Evolutionary conservation across 2,797 vertebrate genomes (phyloP).

Genomic region (Margarornis squamiger): DNA sequence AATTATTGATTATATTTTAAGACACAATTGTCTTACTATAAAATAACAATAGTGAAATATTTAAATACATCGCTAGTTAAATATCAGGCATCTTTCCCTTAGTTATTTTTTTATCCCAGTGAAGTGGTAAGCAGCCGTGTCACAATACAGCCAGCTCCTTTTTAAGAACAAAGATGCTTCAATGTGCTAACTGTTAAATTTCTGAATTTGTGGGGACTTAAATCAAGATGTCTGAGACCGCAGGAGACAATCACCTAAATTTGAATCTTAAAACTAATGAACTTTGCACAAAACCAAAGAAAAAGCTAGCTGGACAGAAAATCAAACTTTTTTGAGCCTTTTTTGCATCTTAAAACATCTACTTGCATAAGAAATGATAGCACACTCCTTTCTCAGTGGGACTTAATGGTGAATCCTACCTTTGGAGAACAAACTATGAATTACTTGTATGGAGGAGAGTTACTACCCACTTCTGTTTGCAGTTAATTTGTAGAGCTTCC

Average conservation of each 20-base stretch:
- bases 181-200: neutral
- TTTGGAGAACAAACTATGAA: neutral
- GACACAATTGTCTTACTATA: neutral
- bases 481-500: neutral
- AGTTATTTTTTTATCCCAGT: slow-evolving; percentile 26
- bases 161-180: neutral
- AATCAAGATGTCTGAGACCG: neutral
- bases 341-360: neutral
- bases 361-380: neutral
- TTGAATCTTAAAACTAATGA: neutral
- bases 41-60: neutral
- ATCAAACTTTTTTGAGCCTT: neutral
- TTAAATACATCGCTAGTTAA: neutral
- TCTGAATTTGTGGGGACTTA: neutral
- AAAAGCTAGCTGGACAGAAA: neutral
- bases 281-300: neutral
- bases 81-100: neutral
- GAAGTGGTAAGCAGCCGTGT: neutral
- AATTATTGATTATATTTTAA: neutral
- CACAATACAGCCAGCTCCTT: neutral
- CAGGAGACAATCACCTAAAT: neutral
- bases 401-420: neutral
- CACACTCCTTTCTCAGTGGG: neutral
- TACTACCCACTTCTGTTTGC: neutral
- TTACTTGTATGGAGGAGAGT: neutral